A percentile compares a stretch with the other conserved stretches of the same genome.
Conservation (phyloP, 1,140 invertebrate species). For the Diprion similis region DNA sequence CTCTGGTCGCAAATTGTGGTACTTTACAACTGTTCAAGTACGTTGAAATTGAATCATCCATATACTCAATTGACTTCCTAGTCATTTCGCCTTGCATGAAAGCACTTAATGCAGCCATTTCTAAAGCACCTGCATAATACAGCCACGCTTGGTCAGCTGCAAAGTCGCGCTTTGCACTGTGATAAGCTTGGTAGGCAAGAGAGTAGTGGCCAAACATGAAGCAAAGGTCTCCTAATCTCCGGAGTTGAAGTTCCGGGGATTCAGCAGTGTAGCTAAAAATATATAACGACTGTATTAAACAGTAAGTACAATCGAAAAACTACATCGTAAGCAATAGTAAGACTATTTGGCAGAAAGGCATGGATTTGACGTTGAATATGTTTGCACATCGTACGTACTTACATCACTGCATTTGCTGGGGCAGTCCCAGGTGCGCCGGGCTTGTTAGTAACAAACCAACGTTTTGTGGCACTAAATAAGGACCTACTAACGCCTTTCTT, state of each 20-base stretch:
- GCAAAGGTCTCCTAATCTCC: conserved; percentile 92
- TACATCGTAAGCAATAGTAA: background rate
- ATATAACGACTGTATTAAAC: conserved; percentile 19
- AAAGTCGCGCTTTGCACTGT: conserved; percentile 95
- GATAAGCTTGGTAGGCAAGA: conserved; percentile 92
- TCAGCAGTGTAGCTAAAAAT: conserved; percentile 80
- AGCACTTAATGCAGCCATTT: conserved; percentile 93
- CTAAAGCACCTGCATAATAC: conserved; percentile 93
- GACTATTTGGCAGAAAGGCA: conserved; percentile 23
- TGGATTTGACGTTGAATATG: conserved; percentile 21
- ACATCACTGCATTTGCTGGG: conserved; percentile 83
- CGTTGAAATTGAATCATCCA: conserved; percentile 91
- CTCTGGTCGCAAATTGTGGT: conserved; percentile 88
- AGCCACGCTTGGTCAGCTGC: conserved; percentile 96
- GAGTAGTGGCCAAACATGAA: conserved; percentile 97
- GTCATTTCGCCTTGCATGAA: conserved; percentile 86
- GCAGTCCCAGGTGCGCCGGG: conserved; percentile 70
- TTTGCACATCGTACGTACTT: conserved; percentile 47
- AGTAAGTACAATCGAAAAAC: conserved; percentile 14
- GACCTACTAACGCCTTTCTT: conserved; percentile 93
- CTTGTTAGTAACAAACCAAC: conserved; percentile 93
- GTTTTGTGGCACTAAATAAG: conserved; percentile 90
- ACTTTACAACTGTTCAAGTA: conserved; percentile 90
- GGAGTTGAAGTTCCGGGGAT: conserved; percentile 91
- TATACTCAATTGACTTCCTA: conserved; percentile 84